These are phyloP conservation scores for Campylomormyrus numenius DNA, from an alignment of 2,113 vertebrate species.

Conservation along the genomic window DNA sequence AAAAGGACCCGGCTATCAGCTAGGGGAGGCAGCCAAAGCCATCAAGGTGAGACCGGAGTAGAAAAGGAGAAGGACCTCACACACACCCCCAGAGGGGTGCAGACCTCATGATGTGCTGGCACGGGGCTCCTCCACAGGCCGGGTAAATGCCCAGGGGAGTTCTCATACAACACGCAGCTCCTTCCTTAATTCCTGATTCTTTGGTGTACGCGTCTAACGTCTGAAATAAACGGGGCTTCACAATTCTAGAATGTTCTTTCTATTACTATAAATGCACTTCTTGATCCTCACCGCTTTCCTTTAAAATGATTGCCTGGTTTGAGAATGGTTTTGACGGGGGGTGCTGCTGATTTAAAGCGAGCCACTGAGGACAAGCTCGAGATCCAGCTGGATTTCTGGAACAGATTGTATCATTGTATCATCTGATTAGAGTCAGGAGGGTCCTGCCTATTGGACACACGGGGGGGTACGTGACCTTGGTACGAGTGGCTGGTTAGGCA, in stretches of 20 bases:
- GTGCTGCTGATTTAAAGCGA: neutral
- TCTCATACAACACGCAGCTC: neutral
- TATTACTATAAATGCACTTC: constrained; percentile 42
- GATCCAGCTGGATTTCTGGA: neutral
- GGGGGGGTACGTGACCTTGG: neutral
- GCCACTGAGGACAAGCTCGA: neutral
- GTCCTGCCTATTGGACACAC: neutral
- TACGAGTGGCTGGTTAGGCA: neutral
- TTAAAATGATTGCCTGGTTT: constrained; percentile 19
- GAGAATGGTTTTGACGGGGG: neutral
- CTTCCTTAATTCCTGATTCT: constrained; percentile 67
- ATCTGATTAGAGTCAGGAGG: neutral
- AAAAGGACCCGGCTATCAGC: constrained; percentile 14
- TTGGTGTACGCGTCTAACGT: constrained; percentile 73
- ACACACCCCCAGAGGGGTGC: neutral
- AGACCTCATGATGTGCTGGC: neutral
- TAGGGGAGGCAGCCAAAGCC: constrained; percentile 18
- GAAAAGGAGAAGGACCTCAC: constrained; percentile 5
- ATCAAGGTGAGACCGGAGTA: constrained; percentile 1
- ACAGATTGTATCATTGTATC: neutral
- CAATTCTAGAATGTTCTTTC: constrained; percentile 43
- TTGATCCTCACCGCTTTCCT: constrained; percentile 20
- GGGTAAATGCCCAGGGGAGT: neutral
- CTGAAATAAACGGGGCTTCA: constrained; percentile 52
- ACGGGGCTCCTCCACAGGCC: neutral